phyloP scores from a whole-genome alignment of 1,140 invertebrate genomes.

The Pemphigus obesinymphae region DNA sequence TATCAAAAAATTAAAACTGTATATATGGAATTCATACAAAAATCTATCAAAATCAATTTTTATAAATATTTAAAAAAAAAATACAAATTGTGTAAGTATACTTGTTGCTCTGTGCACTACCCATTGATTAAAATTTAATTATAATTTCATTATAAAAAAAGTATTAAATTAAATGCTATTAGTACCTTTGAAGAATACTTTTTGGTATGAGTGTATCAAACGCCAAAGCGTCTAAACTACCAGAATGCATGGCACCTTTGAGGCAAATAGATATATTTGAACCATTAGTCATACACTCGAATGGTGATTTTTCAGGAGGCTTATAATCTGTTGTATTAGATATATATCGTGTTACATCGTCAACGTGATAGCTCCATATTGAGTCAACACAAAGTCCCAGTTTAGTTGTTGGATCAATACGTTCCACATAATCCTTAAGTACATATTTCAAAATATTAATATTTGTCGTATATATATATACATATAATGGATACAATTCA shows the following conservation, averaged over 20 bases:
- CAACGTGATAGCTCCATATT: slow-evolving; percentile 86
- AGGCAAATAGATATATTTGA: slow-evolving; percentile 55
- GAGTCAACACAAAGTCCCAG: slow-evolving; percentile 84
- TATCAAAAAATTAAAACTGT: no score
- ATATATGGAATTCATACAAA: no score
- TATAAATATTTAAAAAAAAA: no score
- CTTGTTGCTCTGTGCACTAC: no score
- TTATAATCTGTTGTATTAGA: slow-evolving; percentile 53
- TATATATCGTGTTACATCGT: slow-evolving; percentile 70
- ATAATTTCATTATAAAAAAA: no score
- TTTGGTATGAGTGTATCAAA: slow-evolving; percentile 96
- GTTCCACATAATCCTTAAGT: slow-evolving; percentile 75
- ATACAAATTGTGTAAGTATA: no score
- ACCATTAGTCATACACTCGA: slow-evolving; percentile 88
- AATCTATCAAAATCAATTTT: no score
- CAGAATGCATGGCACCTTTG: slow-evolving; percentile 73
- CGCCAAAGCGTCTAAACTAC: slow-evolving; percentile 85
- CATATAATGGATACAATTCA: no score
- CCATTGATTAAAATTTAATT: no score
- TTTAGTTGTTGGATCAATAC: slow-evolving; percentile 87
- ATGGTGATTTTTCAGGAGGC: slow-evolving; percentile 83
- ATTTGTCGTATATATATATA: no score
- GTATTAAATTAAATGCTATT: slow-evolving; percentile 44
- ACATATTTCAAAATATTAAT: neutral
- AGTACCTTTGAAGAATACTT: slow-evolving; percentile 83